Evolutionary conservation across 2,113 vertebrate genomes (phyloP).

Genomic region (Bos indicus): DNA sequence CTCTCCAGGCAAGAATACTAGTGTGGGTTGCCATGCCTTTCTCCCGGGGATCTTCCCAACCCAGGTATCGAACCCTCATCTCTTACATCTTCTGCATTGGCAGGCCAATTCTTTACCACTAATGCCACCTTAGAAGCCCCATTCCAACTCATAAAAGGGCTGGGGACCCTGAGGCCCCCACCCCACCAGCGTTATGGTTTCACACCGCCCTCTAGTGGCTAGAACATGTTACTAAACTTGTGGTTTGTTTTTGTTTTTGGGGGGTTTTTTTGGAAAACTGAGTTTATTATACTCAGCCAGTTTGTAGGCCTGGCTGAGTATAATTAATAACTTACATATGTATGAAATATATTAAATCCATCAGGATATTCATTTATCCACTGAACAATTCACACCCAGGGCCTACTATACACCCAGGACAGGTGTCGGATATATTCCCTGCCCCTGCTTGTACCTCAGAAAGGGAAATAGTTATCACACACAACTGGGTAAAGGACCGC

Average conservation of each 20-base stretch:
- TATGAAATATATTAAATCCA: not conserved
- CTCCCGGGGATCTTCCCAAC: not conserved
- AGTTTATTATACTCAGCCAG: not conserved
- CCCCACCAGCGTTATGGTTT: not conserved
- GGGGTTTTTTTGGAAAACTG: not conserved
- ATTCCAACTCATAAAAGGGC: not conserved
- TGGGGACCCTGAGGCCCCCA: not conserved
- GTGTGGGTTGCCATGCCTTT: not conserved
- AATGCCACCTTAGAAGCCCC: not conserved
- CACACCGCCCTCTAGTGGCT: conserved; percentile 59
- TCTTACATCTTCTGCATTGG: not conserved
- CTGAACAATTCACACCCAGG: not conserved
- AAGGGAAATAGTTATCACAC: not conserved
- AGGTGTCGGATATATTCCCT: not conserved
- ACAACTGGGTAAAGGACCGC: fast-evolving
- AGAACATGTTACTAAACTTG: not conserved
- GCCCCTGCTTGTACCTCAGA: not conserved
- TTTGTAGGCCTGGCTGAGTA: not conserved
- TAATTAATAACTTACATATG: not conserved
- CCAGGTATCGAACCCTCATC: not conserved
- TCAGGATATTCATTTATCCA: not conserved
- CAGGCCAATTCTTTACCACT: not conserved
- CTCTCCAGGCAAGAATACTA: not conserved
- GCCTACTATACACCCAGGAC: not conserved
- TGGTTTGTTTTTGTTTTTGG: not conserved